These are phyloP conservation scores for Apostichopus japonicus DNA, from an alignment of 35 echinoderm and acorn worm species.

Conservation along the genomic window DNA sequence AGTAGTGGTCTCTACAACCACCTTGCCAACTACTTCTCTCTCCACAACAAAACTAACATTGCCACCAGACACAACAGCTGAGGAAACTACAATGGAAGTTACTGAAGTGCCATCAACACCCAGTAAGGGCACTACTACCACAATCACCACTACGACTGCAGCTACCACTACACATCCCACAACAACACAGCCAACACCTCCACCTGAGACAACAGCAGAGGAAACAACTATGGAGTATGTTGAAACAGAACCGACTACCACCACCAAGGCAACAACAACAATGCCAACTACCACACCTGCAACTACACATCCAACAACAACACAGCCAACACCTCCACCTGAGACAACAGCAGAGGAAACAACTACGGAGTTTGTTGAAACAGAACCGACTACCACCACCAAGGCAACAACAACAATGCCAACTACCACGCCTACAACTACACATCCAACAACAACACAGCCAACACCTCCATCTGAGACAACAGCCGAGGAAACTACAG, in stretches of 20 bases:
- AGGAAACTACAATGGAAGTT: conserved; percentile 16
- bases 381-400: background rate
- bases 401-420: background rate
- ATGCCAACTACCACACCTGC: too few relatives aligned
- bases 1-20: background rate
- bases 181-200: background rate
- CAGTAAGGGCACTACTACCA: background rate
- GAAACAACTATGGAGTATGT: background rate
- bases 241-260: background rate
- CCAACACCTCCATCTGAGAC: background rate
- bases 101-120: conserved; percentile 7
- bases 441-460: too few relatives aligned
- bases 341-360: conserved; percentile 17
- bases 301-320: too few relatives aligned
- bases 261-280: background rate
- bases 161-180: background rate
- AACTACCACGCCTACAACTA: too few relatives aligned
- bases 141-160: background rate
- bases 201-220: conserved; percentile 28
- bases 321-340: background rate
- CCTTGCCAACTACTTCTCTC: background rate
- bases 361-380: background rate
- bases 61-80: background rate
- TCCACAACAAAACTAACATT: background rate
- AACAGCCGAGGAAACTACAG: background rate